Conservation (phyloP, 2,888 invertebrate genomes). For the Acronicta leporina region DNA sequence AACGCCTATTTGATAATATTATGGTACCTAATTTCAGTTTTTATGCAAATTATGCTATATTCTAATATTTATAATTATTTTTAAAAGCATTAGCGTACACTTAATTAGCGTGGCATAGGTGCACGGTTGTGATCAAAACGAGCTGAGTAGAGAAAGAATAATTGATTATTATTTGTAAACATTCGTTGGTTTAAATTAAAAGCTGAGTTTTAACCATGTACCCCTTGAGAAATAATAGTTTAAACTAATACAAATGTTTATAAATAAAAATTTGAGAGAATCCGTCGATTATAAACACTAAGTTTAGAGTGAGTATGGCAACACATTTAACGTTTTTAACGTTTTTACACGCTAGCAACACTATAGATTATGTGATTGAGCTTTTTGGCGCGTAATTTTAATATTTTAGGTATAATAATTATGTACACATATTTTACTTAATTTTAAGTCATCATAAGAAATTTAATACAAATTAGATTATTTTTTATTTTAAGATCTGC, state of each 20-base stretch:
- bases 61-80: slow-evolving; percentile 47
- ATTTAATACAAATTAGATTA: slow-evolving; percentile 75
- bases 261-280: slow-evolving; percentile 43
- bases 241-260: slow-evolving; percentile 46
- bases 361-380: slow-evolving; percentile 70
- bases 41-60: slow-evolving; percentile 38
- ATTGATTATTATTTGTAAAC: slow-evolving; percentile 51
- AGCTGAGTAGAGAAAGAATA: slow-evolving; percentile 39
- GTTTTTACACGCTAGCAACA: slow-evolving; percentile 66
- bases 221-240: neutral
- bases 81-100: slow-evolving; percentile 49
- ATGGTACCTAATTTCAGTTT: slow-evolving; percentile 21
- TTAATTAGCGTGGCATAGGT: slow-evolving; percentile 43
- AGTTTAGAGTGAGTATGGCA: slow-evolving; percentile 60
- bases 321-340: slow-evolving; percentile 66
- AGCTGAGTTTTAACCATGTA: slow-evolving; percentile 1
- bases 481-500: slow-evolving; percentile 60
- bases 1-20: slow-evolving; percentile 35
- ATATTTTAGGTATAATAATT: slow-evolving; percentile 60
- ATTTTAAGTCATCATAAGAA: slow-evolving; percentile 62
- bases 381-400: slow-evolving; percentile 67
- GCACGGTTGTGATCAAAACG: slow-evolving; percentile 65
- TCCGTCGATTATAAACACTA: slow-evolving; percentile 68
- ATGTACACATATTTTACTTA: slow-evolving; percentile 55
- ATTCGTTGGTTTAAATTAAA: slow-evolving; percentile 20